phyloP scores from a whole-genome alignment of 2,113 vertebrate species.

The Neogale vison region DNA sequence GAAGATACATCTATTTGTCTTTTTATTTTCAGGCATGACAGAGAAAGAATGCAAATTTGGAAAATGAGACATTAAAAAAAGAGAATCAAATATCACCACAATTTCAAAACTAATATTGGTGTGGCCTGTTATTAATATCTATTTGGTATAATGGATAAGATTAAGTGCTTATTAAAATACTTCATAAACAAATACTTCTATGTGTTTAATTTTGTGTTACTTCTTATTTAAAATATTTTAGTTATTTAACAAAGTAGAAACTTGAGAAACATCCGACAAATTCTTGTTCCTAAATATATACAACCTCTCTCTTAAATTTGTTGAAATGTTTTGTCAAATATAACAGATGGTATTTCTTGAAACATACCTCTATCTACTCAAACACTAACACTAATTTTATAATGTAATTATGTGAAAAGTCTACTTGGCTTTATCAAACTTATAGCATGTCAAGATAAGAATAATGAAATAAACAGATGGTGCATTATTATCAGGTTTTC shows the following conservation, averaged over 20 bases:
- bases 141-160: not conserved
- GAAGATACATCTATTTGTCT: not conserved
- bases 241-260: not conserved
- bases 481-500: not conserved
- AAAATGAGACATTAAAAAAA: not conserved
- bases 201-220: not conserved
- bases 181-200: not conserved
- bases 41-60: not conserved
- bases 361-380: not conserved
- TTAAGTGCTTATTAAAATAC: not conserved
- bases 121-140: not conserved
- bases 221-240: not conserved
- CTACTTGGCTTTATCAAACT: conserved; percentile 18
- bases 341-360: not conserved
- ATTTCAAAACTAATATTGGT: not conserved
- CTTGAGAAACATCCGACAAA: not conserved
- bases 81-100: not conserved
- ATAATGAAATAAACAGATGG: not conserved
- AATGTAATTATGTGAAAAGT: conserved; percentile 6
- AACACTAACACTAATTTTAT: not conserved
- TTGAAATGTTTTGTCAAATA: not conserved
- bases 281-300: not conserved
- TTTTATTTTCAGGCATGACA: not conserved
- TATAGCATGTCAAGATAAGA: not conserved
- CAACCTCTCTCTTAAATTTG: not conserved